These are phyloP conservation scores for Colletes latitarsis DNA, from an alignment of 1,140 invertebrate species.

Conservation along the genomic window DNA sequence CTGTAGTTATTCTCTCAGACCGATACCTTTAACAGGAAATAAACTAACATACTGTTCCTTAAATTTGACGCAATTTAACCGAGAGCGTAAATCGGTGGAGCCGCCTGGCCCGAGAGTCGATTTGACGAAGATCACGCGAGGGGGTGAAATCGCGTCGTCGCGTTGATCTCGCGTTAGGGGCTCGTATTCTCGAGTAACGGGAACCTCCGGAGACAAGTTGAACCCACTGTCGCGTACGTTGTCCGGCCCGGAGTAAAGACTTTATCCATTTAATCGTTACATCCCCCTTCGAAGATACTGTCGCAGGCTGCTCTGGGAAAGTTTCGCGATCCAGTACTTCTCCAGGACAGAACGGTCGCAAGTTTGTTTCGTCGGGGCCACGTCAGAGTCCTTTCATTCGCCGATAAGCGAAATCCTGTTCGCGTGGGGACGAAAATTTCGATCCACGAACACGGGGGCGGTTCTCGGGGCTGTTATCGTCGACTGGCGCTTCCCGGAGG, in stretches of 20 bases:
- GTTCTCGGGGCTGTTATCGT: constrained; percentile 2
- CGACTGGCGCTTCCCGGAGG: background rate
- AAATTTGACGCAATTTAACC: too few species aligned
- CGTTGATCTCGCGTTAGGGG: background rate
- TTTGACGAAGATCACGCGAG: too few species aligned
- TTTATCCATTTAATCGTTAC: constrained; percentile 4
- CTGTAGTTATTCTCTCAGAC: too few species aligned
- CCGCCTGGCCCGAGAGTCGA: too few species aligned
- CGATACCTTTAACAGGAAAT: too few species aligned
- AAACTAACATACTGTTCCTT: too few species aligned
- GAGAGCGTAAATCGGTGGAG: too few species aligned
- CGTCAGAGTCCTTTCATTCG: background rate
- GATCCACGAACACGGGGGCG: constrained; percentile 1
- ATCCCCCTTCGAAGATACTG: background rate
- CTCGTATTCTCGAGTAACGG: background rate
- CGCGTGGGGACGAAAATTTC: constrained; percentile 6
- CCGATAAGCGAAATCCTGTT: background rate
- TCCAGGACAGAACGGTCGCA: background rate
- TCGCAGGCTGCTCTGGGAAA: background rate
- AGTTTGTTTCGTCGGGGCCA: background rate
- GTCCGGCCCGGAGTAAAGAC: background rate
- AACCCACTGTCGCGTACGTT: background rate
- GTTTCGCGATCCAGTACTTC: background rate
- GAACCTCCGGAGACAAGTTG: background rate
- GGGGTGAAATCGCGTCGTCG: background rate